Conservation (phyloP, 2,888 invertebrate species). For the Pinctada fucata region DNA sequence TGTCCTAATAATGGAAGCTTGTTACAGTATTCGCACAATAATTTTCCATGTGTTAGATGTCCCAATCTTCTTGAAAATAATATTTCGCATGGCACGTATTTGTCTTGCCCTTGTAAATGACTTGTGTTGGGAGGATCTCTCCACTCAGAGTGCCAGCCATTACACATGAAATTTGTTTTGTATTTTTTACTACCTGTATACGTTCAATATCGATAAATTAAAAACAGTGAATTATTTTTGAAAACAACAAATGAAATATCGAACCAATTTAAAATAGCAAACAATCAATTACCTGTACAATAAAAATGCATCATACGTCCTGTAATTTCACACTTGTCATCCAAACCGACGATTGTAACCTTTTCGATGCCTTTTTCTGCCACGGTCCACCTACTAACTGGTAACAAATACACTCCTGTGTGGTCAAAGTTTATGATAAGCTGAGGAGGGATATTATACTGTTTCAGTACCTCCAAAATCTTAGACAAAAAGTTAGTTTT, state of each 20-base stretch:
- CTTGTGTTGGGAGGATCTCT: slow-evolving; percentile 14
- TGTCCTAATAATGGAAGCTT: slow-evolving; percentile 9
- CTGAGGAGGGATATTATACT: background rate
- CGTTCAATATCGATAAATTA: background rate
- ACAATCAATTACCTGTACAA: too few relatives aligned
- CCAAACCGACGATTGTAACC: background rate
- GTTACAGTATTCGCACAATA: slow-evolving; percentile 17
- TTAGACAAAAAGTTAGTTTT: background rate
- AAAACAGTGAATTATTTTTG: too few relatives aligned
- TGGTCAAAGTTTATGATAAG: background rate
- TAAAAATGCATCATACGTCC: background rate
- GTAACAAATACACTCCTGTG: background rate
- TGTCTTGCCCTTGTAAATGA: slow-evolving; percentile 19
- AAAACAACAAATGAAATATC: too few relatives aligned
- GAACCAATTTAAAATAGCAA: too few relatives aligned
- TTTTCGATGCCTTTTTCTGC: background rate
- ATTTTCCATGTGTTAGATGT: slow-evolving; percentile 19
- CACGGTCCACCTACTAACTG: background rate
- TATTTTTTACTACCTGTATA: background rate
- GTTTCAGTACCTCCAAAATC: background rate
- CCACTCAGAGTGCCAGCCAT: slow-evolving; percentile 20
- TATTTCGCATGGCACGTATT: slow-evolving; percentile 9
- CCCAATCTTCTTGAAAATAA: background rate
- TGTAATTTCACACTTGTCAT: slow-evolving; percentile 3
- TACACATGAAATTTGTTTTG: slow-evolving; percentile 1